These are phyloP conservation scores for Sinodicranocentrus sp. DNA, from an alignment of 2,888 invertebrate genomes.

Conservation along the genomic window DNA sequence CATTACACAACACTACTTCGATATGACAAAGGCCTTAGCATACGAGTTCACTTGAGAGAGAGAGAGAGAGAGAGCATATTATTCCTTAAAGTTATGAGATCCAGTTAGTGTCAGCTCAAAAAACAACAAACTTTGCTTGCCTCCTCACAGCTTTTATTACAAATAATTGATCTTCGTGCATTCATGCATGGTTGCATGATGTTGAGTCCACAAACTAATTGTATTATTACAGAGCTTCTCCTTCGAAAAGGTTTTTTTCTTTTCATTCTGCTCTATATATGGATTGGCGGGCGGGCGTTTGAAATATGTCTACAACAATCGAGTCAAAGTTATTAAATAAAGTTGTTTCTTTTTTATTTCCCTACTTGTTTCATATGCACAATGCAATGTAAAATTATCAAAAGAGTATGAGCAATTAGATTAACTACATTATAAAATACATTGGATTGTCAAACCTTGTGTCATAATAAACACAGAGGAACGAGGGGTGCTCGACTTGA, in stretches of 20 bases:
- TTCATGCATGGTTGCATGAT: not conserved
- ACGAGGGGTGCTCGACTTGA: no score
- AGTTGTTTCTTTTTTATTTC: constrained; percentile 42
- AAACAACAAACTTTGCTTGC: constrained; percentile 32
- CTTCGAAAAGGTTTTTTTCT: constrained; percentile 17
- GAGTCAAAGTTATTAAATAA: constrained; percentile 55
- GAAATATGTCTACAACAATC: constrained; percentile 49
- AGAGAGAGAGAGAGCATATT: not conserved
- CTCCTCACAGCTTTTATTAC: constrained; percentile 27
- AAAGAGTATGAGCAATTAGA: constrained; percentile 51
- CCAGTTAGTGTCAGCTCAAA: constrained; percentile 21
- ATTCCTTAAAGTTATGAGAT: constrained; percentile 32
- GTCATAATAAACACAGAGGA: constrained; percentile 19
- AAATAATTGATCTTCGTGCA: constrained; percentile 32
- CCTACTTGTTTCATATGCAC: constrained; percentile 5
- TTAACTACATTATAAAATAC: constrained; percentile 24
- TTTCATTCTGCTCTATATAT: constrained; percentile 44
- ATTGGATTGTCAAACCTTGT: constrained; percentile 12
- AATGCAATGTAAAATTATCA: constrained; percentile 9
- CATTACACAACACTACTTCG: not conserved
- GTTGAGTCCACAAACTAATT: constrained; percentile 17
- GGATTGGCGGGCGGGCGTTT: constrained; percentile 54
- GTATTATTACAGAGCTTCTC: constrained; percentile 15
- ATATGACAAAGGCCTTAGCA: not conserved
- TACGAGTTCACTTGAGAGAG: not conserved